Conservation (phyloP, 2,888 invertebrate genomes). For the Gymnosoma rotundatum region DNA sequence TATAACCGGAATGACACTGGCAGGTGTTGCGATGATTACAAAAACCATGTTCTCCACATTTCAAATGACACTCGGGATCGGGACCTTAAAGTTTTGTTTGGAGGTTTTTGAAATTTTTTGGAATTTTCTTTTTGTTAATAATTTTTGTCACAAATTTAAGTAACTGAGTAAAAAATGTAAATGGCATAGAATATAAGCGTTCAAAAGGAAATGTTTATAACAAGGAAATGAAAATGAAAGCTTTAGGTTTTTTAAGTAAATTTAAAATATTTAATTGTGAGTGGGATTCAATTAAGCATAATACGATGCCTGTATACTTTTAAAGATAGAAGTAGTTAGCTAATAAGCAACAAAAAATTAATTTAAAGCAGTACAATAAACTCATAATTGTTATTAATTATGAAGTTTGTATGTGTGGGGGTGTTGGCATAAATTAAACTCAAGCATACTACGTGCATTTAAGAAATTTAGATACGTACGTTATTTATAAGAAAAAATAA, state of each 20-base stretch:
- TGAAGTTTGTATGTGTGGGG: constrained; percentile 31
- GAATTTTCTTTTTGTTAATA: constrained; percentile 25
- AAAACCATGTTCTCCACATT: constrained; percentile 92
- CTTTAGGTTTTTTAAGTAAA: constrained; percentile 23
- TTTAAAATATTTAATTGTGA: constrained; percentile 24
- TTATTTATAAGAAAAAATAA: constrained; percentile 2
- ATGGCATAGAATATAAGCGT: constrained; percentile 37
- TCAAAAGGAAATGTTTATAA: constrained; percentile 44
- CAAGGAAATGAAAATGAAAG: constrained; percentile 61
- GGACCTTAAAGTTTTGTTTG: constrained; percentile 84
- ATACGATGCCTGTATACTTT: not conserved
- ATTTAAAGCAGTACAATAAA: constrained; percentile 1
- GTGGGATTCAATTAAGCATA: constrained; percentile 44
- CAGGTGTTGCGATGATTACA: constrained; percentile 93
- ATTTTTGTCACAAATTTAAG: constrained; percentile 29
- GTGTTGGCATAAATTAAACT: not conserved
- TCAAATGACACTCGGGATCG: constrained; percentile 94
- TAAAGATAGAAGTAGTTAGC: not conserved
- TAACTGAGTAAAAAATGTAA: constrained; percentile 8
- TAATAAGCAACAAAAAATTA: constrained; percentile 8
- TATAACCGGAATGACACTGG: constrained; percentile 94
- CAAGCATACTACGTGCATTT: constrained; percentile 24
- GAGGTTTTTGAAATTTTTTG: constrained; percentile 13
- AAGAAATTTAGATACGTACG: constrained; percentile 5
- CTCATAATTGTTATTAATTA: constrained; percentile 42